These are phyloP conservation scores for Agrypnus murinus DNA, from an alignment of 2,888 invertebrate genomes.

Conservation along the genomic window DNA sequence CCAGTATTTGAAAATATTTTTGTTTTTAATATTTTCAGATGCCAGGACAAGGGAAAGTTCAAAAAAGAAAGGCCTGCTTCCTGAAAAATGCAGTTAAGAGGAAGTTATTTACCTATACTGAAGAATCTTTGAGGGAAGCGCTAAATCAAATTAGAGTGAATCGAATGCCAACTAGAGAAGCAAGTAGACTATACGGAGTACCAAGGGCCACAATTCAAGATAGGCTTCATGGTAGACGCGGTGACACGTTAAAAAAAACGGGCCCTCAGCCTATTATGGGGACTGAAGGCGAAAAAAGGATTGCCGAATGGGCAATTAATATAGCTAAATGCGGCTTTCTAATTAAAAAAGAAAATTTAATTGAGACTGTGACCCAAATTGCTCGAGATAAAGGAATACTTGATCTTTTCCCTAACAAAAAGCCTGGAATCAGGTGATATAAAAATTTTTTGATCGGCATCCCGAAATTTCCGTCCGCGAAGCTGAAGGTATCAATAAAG, in stretches of 20 bases:
- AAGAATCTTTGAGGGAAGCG: conserved; percentile 32
- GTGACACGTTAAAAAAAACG: conserved; percentile 33
- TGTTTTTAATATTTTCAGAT: too few relatives aligned
- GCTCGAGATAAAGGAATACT: conserved; percentile 33
- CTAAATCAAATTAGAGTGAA: conserved; percentile 28
- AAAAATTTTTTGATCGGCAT: conserved; percentile 60
- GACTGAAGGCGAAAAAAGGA: conserved; percentile 24
- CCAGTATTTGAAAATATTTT: too few relatives aligned
- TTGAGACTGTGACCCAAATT: conserved; percentile 56
- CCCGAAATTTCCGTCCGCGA: conserved; percentile 56
- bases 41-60: too few relatives aligned
- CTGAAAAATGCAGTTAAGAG: not conserved
- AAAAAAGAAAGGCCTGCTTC: not conserved
- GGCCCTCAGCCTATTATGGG: conserved; percentile 29
- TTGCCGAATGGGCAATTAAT: conserved; percentile 39
- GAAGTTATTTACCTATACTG: conserved; percentile 20
- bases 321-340: conserved; percentile 43
- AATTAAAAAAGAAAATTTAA: conserved; percentile 33
- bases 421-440: conserved; percentile 58
- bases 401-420: conserved; percentile 43
- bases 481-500: conserved; percentile 60
- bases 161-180: conserved; percentile 33
- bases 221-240: conserved; percentile 35
- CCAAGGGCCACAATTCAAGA: conserved; percentile 40
- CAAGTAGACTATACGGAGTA: conserved; percentile 39